Evolutionary conservation across 2,888 invertebrate species (phyloP).

Genomic region (Hemithea aestivaria): DNA sequence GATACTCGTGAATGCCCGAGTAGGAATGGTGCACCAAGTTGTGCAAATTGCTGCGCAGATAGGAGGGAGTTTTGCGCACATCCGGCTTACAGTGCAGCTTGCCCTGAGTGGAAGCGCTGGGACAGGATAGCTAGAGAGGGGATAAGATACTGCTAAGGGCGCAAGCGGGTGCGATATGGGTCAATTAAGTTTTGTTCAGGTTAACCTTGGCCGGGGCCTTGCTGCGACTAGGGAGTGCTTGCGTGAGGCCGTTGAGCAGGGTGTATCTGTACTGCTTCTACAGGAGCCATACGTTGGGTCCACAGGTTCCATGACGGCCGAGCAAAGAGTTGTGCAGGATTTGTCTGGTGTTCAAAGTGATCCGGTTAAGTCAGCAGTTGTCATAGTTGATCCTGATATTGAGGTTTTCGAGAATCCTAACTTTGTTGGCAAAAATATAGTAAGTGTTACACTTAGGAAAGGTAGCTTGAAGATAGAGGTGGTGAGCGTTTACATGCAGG

Average conservation of each 20-base stretch:
- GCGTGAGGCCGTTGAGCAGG: no score
- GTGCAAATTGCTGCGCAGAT: constrained; percentile 1
- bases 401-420: not conserved
- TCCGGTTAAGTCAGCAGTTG: not conserved
- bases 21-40: not conserved
- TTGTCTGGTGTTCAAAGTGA: not conserved
- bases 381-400: not conserved
- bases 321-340: not conserved
- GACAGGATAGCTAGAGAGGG: no score
- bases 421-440: not conserved
- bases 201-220: not conserved
- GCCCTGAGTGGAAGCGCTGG: no score
- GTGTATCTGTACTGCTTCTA: no score
- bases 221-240: constrained; percentile 1
- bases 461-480: not conserved
- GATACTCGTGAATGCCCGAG: constrained; percentile 5
- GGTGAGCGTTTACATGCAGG: not conserved
- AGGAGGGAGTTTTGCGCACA: not conserved
- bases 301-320: not conserved
- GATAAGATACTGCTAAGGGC: no score
- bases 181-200: not conserved
- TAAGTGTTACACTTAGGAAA: not conserved
- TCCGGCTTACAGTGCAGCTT: no score
- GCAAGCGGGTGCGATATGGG: no score
- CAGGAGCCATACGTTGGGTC: not conserved